These are phyloP conservation scores for Eulemur coronatus DNA, from an alignment of 2,797 vertebrate genomes.

Conservation along the genomic window DNA sequence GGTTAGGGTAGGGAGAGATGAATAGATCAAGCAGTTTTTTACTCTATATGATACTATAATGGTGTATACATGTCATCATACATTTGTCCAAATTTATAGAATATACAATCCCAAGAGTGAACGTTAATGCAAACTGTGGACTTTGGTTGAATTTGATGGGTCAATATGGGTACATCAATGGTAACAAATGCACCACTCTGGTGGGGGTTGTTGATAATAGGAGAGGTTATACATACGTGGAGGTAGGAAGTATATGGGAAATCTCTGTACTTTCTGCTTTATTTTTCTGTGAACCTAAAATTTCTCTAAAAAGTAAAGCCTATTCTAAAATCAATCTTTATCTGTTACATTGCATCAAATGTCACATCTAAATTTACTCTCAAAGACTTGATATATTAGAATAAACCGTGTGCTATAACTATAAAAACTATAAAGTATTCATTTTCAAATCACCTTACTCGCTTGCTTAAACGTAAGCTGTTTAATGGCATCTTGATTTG, in stretches of 20 bases:
- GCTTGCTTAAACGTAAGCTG: background rate
- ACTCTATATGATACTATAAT: no score
- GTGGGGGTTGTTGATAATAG: background rate
- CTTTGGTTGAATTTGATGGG: background rate
- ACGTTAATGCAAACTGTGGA: no score
- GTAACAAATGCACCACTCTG: no score
- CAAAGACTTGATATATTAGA: background rate
- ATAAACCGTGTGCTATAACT: background rate
- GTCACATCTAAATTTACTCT: background rate
- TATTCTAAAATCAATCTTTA: background rate
- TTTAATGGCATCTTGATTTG: background rate
- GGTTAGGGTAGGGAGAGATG: no score
- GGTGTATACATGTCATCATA: no score
- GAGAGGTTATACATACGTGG: background rate
- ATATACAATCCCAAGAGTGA: background rate
- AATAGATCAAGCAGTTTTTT: no score
- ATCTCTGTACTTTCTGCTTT: background rate
- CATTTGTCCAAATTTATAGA: background rate
- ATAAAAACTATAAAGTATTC: background rate
- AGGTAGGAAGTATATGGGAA: background rate
- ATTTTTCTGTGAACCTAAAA: background rate
- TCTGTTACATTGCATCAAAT: background rate
- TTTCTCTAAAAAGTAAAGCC: background rate
- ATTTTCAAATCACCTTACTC: background rate
- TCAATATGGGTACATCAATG: background rate